phyloP scores from a whole-genome alignment of 1,140 invertebrate genomes.

The Danaus melanippus region DNA sequence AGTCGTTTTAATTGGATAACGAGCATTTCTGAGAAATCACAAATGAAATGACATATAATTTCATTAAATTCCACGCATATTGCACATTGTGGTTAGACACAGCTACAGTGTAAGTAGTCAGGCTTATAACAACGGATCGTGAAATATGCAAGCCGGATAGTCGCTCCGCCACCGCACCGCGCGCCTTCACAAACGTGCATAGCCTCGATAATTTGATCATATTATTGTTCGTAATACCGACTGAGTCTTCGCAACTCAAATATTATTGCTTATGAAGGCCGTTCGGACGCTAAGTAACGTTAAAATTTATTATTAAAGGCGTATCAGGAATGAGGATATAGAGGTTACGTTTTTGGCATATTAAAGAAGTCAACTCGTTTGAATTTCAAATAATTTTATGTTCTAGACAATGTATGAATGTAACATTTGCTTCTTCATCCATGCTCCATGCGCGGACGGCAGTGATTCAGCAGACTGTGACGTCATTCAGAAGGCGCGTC shows the following conservation, averaged over 20 bases:
- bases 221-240: conserved; percentile 28
- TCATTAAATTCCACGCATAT: too few species aligned
- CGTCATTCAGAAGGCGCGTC: conserved; percentile 53
- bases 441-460: conserved; percentile 24
- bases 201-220: conserved; percentile 38
- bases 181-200: conserved; percentile 37
- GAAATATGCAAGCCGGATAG: conserved; percentile 35
- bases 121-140: conserved; percentile 11
- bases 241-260: conserved; percentile 20
- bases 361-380: conserved; percentile 12
- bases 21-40: too few species aligned
- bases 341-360: conserved; percentile 19
- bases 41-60: too few species aligned
- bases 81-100: too few species aligned
- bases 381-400: conserved; percentile 7
- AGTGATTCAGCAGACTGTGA: conserved; percentile 44
- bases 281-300: conserved; percentile 3
- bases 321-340: conserved; percentile 25
- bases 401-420: conserved; percentile 7
- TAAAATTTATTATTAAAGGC: conserved; percentile 12
- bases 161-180: conserved; percentile 21
- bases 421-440: conserved; percentile 21
- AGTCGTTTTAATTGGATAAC: too few species aligned
- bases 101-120: too few species aligned
- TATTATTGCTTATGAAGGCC: conserved; percentile 16